Conservation (phyloP, 2,113 vertebrate species). For the Ptilorrhoa leucosticta region DNA sequence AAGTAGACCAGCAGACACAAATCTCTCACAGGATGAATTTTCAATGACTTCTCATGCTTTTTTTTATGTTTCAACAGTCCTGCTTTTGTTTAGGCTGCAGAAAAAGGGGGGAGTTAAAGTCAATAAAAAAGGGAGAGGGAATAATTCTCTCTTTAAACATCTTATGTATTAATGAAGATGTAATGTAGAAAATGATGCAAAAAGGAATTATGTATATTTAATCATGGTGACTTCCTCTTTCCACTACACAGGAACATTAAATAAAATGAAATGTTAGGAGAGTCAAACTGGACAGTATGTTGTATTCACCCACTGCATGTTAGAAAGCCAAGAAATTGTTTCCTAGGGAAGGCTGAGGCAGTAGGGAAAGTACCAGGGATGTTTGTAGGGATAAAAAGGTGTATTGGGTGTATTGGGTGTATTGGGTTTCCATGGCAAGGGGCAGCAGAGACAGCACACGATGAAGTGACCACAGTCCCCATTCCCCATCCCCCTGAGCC, state of each 20-base stretch:
- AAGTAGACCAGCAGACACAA: not conserved
- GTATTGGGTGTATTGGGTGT: too few relatives aligned
- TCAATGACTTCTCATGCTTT: not conserved
- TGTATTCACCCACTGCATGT: not conserved
- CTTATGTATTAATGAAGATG: not conserved
- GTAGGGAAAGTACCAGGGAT: not conserved
- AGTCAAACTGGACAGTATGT: not conserved
- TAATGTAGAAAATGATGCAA: not conserved
- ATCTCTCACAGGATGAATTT: not conserved
- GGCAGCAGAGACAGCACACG: fast-evolving
- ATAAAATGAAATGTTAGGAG: not conserved
- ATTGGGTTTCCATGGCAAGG: not conserved
- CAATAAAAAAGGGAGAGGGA: not conserved
- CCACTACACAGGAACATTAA: not conserved
- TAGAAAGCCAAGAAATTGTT: not conserved
- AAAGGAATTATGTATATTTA: not conserved
- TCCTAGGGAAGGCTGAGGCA: not conserved
- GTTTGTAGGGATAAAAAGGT: not conserved
- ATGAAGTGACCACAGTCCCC: not conserved
- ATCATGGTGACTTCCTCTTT: not conserved
- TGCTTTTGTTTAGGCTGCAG: not conserved
- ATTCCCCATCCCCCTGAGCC: not conserved
- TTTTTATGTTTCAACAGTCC: not conserved
- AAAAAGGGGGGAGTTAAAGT: not conserved
- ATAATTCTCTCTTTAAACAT: not conserved